These are phyloP conservation scores for Todus mexicanus DNA, from an alignment of 2,797 vertebrate genomes.

Conservation along the genomic window DNA sequence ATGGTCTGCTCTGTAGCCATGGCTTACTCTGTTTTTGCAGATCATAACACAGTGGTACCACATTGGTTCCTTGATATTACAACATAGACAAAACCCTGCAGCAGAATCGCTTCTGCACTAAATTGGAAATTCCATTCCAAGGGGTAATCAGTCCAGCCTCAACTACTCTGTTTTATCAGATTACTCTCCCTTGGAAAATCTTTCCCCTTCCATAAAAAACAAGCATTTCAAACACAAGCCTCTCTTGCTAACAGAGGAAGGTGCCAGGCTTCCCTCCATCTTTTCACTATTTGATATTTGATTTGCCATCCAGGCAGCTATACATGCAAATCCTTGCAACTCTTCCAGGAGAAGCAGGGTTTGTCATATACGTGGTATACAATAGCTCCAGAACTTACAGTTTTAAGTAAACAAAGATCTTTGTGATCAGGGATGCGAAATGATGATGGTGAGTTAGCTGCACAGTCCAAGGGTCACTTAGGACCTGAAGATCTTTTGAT, in stretches of 20 bases:
- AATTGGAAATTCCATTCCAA: not conserved
- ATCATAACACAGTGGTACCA: not conserved
- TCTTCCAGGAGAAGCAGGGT: not conserved
- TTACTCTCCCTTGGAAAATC: not conserved
- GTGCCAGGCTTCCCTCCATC: not conserved
- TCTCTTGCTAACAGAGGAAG: not conserved
- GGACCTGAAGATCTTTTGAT: conserved; percentile 13
- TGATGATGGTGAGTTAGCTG: not conserved
- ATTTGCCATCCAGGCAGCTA: not conserved
- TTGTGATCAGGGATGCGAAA: not conserved
- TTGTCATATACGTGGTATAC: not conserved
- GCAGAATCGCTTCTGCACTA: not conserved
- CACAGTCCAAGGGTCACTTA: not conserved
- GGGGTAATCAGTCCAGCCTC: not conserved
- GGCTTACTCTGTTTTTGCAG: not conserved
- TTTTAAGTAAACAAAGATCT: not conserved
- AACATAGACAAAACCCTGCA: not conserved
- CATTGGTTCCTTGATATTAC: not conserved
- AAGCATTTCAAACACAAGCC: not conserved
- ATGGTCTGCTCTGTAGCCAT: not conserved
- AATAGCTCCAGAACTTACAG: not conserved
- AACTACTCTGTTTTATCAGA: not conserved
- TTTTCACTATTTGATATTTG: not conserved
- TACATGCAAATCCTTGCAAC: not conserved
- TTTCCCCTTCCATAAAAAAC: not conserved